A percentile compares a stretch with the other conserved stretches of the same genome.
These are phyloP conservation scores for Diploptera punctata DNA, from an alignment of 2,888 invertebrate genomes.

Conservation along the genomic window DNA sequence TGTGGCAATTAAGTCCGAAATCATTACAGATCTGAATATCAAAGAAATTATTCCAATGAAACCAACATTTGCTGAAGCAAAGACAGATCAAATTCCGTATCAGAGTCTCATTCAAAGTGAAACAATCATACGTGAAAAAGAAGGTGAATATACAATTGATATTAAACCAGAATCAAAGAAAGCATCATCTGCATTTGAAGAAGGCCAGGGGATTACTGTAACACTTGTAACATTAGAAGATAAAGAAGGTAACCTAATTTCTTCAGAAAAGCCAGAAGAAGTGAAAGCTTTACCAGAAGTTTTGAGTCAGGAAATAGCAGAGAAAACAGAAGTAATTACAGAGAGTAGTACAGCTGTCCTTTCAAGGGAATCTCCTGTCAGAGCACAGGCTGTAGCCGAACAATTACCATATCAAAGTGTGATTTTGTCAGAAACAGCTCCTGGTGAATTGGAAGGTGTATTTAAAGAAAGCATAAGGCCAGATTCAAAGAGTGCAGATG, in stretches of 20 bases:
- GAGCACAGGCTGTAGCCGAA: conserved; percentile 53
- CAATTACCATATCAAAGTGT: conserved; percentile 63
- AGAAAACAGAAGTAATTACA: conserved; percentile 58
- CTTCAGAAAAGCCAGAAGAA: conserved; percentile 53
- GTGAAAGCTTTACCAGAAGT: conserved; percentile 58
- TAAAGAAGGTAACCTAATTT: conserved; percentile 48
- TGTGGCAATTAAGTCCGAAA: conserved; percentile 66
- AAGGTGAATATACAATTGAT: conserved; percentile 56
- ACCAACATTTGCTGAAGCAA: conserved; percentile 54
- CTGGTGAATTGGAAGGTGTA: conserved; percentile 53
- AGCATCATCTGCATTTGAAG: conserved; percentile 55
- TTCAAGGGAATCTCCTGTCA: conserved; percentile 59
- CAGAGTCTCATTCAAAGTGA: conserved; percentile 65
- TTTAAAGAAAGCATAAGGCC: conserved; percentile 53
- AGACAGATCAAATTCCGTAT: conserved; percentile 58
- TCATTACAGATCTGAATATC: conserved; percentile 58
- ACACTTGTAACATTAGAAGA: conserved; percentile 51
- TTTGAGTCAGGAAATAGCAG: conserved; percentile 60
- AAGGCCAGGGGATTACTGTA: conserved; percentile 47
- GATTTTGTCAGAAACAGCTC: conserved; percentile 55
- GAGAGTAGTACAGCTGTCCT: conserved; percentile 56
- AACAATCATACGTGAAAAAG: conserved; percentile 64
- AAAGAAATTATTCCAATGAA: conserved; percentile 45
- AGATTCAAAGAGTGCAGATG: conserved; percentile 54
- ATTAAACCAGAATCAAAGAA: conserved; percentile 57